These are phyloP conservation scores for Heliconius aoede DNA, from an alignment of 2,888 invertebrate species.

Conservation along the genomic window DNA sequence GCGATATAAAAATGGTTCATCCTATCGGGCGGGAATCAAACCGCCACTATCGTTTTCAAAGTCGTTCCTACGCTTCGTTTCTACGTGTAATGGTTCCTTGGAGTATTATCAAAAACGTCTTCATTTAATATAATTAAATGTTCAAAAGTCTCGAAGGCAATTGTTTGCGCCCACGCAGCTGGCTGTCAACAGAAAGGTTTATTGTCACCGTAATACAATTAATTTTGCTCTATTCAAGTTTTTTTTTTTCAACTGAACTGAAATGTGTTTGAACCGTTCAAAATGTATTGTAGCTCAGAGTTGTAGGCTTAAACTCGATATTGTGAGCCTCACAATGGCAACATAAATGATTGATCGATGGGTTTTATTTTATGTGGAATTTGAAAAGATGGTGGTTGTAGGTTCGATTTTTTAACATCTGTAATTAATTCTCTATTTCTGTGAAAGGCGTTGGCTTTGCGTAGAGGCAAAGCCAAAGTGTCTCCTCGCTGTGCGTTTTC, in stretches of 20 bases:
- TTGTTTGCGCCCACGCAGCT: not conserved
- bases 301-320: not conserved
- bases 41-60: not conserved
- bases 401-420: too few species aligned
- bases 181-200: conserved; percentile 18
- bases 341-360: conserved; percentile 13
- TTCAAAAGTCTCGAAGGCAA: conserved; percentile 9
- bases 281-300: conserved; percentile 6
- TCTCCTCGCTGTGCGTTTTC: too few species aligned
- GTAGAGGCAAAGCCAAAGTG: too few species aligned
- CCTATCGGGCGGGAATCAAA: not conserved
- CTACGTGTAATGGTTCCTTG: not conserved
- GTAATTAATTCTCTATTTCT: too few species aligned
- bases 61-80: too few species aligned
- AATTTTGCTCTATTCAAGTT: conserved; percentile 3
- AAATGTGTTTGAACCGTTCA: conserved; percentile 14
- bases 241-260: conserved; percentile 18
- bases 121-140: not conserved
- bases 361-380: not conserved
- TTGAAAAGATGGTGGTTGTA: not conserved
- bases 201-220: conserved; percentile 6
- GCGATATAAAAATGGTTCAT: too few species aligned
- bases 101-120: not conserved
- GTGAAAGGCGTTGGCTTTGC: too few species aligned
- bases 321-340: not conserved